These are phyloP conservation scores for Entomobrya multifasciata DNA, from an alignment of 2,888 invertebrate genomes.

Conservation along the genomic window DNA sequence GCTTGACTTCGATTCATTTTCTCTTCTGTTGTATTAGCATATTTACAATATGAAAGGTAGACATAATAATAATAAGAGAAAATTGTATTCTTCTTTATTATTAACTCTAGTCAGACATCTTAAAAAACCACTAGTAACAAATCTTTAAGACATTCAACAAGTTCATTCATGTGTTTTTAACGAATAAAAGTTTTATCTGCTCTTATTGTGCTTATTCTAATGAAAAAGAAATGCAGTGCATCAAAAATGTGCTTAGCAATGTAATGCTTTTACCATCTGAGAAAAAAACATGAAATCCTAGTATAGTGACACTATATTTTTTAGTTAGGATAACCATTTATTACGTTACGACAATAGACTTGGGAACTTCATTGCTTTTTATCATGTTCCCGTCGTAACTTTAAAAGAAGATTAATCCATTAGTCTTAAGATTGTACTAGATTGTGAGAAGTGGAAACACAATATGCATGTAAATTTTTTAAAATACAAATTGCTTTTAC, in stretches of 20 bases:
- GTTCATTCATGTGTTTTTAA: slow-evolving; percentile 48
- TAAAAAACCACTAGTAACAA: not conserved
- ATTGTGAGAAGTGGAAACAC: too few species aligned
- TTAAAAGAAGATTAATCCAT: too few species aligned
- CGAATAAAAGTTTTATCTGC: slow-evolving; percentile 34
- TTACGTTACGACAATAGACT: not conserved
- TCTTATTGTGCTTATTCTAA: slow-evolving; percentile 63
- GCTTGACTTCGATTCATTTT: slow-evolving; percentile 13
- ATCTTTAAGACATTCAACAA: slow-evolving; percentile 33
- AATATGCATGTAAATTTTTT: too few species aligned
- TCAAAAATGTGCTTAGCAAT: slow-evolving; percentile 16
- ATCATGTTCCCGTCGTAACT: too few species aligned
- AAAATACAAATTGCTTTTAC: too few species aligned
- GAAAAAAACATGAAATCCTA: not conserved
- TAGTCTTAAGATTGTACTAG: too few species aligned
- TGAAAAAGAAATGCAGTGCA: slow-evolving; percentile 32
- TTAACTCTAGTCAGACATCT: not conserved
- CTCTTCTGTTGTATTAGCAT: not conserved
- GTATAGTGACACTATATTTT: not conserved
- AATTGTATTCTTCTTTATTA: too few species aligned
- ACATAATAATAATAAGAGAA: too few species aligned
- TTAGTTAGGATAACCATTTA: not conserved
- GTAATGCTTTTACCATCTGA: slow-evolving; percentile 18
- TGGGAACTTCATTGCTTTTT: too few species aligned
- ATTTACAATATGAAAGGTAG: not conserved